Base-by-base conservation (phyloP, 1,140 invertebrate species). In the Apocrypta bakeri region DNA sequence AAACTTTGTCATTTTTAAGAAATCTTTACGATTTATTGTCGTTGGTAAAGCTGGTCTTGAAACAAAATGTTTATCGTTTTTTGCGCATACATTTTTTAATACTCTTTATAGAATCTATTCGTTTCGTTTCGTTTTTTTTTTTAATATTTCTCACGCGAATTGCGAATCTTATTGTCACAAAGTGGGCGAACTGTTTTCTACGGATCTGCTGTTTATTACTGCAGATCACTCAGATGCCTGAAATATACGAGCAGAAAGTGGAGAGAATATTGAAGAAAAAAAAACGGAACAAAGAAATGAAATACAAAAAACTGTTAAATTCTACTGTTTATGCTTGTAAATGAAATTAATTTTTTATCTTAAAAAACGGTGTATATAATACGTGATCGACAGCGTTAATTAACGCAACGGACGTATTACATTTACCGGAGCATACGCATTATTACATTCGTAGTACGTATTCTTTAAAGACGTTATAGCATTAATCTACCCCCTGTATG, bases 261-360 rank as follows among this genome's bases (percentile, higher is more conserved):
- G 87, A 83, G 79, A 87, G 87, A 68, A 37, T 81, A 71, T 29
- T 83, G 86, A 86, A 86, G 61, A 87, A 86, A 86, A 83, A 86
- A 86, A 83, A 79, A 83, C 37, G 48, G 42, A 31, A 83, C 27
- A 69, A 31, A 31, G 12, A 64, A 71, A 29, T 68, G 6, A n/a
- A 63, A 56, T 24, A 27, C 40, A 14, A 48, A 31, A 37, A 68
- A 24, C 21, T 56, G 3, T 63, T 64, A n/a, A 61, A 29, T 63
- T 14, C 31, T 33, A 71, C 29, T 11, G 27, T 27, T 12, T 73
- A 33, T 56, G 40, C 27, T 31, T 31, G 85, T 86, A 85, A 85
- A 81, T 17, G 9, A 88, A 90, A 88, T 87, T 89, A 89, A 88
- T 89, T 89, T 90, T 90, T 89, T 89, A 89, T 89, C 89, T 90